Base-by-base conservation (phyloP, 1,140 invertebrate genomes). In the Epicauta chinensis region DNA sequence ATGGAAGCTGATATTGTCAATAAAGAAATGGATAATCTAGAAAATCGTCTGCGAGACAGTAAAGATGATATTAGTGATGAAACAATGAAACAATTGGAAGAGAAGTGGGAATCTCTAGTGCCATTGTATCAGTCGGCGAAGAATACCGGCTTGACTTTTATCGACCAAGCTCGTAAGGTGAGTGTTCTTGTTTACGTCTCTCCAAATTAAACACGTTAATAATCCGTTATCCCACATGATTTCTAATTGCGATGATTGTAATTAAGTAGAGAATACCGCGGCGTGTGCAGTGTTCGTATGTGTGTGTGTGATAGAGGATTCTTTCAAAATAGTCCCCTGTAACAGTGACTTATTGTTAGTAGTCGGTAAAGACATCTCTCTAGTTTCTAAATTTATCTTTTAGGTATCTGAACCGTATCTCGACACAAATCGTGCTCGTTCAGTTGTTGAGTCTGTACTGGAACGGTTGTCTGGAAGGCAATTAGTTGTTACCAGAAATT, bases 351-450 rank as follows among this genome's bases (percentile, higher is more conserved):
- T 34, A 34, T 34, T 34, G 10, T 34, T 46, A 13, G 44, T 40
- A n/a, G 34, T 11, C 41, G 41, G 9, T 23, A n/a, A n/a, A n/a
- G n/a, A 11, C 12, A 39, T 52, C 45, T 53, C 54, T 55, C 48
- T 41, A 57, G 29, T 48, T n/a, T 49, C 61, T 67, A 67, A 59
- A 63, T 67, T 63, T 62, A 56, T 61, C 59, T 63, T 70, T 48
- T 63, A 89, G 86, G 79, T 83, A 61, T 77, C 79, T 53, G 87
- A 91, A 71, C 79, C 81, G 34, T 81, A 86, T 74, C 76, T 92
- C 53, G 83, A 89, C 68, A 75, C 83, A 44, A 77, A 81, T 49
- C 76, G 79, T 63, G 82, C 87, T 51, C 73, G 81, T 59, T 66
- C 79, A 36, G 83, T 81, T 61, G 81, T 90, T 35, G 80, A 88